Evolutionary conservation across 2,888 invertebrate genomes (phyloP).

Genomic region (Adelognathus sp.): DNA sequence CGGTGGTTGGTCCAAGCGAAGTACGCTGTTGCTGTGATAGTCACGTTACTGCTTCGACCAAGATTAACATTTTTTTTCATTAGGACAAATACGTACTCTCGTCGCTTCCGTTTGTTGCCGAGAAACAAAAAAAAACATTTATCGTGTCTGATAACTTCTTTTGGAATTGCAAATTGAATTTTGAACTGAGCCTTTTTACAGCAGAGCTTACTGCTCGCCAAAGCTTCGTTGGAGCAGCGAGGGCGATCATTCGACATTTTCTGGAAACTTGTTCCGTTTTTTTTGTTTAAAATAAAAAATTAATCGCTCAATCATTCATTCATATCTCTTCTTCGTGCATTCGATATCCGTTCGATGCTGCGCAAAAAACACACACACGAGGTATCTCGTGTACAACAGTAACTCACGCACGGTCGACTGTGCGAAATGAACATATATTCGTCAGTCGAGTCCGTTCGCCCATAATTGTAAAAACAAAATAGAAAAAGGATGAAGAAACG

Average conservation of each 20-base stretch:
- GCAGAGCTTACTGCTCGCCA: conserved; percentile 66
- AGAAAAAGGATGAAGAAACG: not conserved
- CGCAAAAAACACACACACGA: conserved; percentile 14
- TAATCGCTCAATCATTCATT: conserved; percentile 22
- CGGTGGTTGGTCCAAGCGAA: conserved; percentile 49
- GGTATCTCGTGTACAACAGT: conserved; percentile 25
- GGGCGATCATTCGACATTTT: conserved; percentile 39
- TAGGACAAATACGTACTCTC: conserved; percentile 14
- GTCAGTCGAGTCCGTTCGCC: conserved; percentile 28
- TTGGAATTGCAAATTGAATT: no score
- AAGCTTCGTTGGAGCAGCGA: conserved; percentile 65
- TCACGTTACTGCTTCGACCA: conserved; percentile 55
- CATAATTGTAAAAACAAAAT: conserved; percentile 42
- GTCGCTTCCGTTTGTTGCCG: not conserved
- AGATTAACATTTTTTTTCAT: conserved; percentile 32
- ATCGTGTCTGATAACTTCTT: conserved; percentile 21
- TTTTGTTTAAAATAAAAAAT: conserved; percentile 30
- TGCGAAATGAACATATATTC: conserved; percentile 18
- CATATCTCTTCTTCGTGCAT: conserved; percentile 37
- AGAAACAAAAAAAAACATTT: conserved; percentile 8
- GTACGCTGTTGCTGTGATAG: conserved; percentile 64
- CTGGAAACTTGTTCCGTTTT: conserved; percentile 26
- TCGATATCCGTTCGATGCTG: conserved; percentile 38
- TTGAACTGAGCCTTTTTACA: conserved; percentile 51
- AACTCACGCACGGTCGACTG: conserved; percentile 11